Evolutionary conservation across 2,113 vertebrate species (phyloP), one percentile per base, ranked within the genome.

Genomic region (Chaetura pelagica): DNA sequence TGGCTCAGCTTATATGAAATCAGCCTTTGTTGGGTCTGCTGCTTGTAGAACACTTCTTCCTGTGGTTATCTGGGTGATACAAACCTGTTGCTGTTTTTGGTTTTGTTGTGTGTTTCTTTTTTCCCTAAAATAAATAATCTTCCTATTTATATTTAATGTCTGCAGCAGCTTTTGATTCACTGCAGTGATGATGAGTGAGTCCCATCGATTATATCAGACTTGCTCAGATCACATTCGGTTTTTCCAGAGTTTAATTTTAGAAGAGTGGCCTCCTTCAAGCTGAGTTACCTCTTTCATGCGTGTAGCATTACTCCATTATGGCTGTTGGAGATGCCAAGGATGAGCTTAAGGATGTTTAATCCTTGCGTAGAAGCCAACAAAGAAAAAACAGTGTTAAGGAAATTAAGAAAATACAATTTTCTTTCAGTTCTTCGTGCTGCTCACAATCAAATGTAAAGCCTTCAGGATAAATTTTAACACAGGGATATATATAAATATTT

Each of bases 1-100:
- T 30, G 63, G 48, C 8, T 54, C 19, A 35, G 21, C 30, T 0
- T 0, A 0, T 32, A 51, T 59, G 66, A 82, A 79, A 46, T 0
- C 15, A 62, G 23, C 46, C 32, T 63, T 58, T 63, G 35, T 3
- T 55, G 32, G 17, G 32, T 58, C 78, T 88, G 58, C 67, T 72
- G 38, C 54, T 63, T 2, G 0, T 52, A 74, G 51, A 77, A 62
- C 20, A 8, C 21, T 42, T 73, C 51, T 26, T 49, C 20, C 34
- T 58, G 8, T 32, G 12, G 12, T 52, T 73, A 57, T 57, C 34
- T 61, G 38, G 30, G 7, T 49, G 69, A 40, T 46, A 26, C 22
- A 81, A 74, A 62, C 16, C 27, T 54, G 10, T 51, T 66, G 21
- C 51, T 54, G 11, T 34, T 48, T 40, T 46, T 6, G 27, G 12